Evolutionary conservation across 1,140 invertebrate genomes (phyloP).

Genomic region (Rhizoglyphus robini): DNA sequence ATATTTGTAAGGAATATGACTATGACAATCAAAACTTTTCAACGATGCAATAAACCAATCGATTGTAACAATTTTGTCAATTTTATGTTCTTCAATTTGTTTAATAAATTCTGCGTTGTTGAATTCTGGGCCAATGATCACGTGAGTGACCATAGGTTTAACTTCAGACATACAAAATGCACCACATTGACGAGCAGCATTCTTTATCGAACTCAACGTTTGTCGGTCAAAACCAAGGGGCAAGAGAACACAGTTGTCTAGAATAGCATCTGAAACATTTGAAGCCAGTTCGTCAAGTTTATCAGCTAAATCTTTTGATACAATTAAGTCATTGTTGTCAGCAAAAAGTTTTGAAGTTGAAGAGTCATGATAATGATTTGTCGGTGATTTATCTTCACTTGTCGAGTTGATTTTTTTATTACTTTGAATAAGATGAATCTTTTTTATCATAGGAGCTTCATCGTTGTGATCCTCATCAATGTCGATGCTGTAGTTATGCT

Average conservation of each 20-base stretch:
- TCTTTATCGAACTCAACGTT: neutral
- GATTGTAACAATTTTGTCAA: neutral
- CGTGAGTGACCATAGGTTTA: neutral
- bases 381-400: neutral
- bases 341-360: neutral
- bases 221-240: slow-evolving; percentile 7
- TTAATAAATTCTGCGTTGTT: neutral
- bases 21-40: too few species aligned
- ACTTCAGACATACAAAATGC: neutral
- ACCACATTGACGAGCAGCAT: neutral
- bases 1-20: too few species aligned
- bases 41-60: slow-evolving; percentile 9
- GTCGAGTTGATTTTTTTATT: neutral
- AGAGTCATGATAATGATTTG: neutral
- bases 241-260: neutral
- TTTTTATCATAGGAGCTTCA: neutral
- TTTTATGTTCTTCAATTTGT: neutral
- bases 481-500: neutral
- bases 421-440: neutral
- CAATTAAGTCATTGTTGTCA: too few species aligned
- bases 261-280: neutral
- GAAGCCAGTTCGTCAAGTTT: neutral
- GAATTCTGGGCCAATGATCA: neutral
- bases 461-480: neutral
- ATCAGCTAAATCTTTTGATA: too few species aligned